Percentiles rank a stretch among this genome's conserved stretches.
phyloP scores from a whole-genome alignment of 2,888 invertebrate species.

The Subacronicta megacephala region DNA sequence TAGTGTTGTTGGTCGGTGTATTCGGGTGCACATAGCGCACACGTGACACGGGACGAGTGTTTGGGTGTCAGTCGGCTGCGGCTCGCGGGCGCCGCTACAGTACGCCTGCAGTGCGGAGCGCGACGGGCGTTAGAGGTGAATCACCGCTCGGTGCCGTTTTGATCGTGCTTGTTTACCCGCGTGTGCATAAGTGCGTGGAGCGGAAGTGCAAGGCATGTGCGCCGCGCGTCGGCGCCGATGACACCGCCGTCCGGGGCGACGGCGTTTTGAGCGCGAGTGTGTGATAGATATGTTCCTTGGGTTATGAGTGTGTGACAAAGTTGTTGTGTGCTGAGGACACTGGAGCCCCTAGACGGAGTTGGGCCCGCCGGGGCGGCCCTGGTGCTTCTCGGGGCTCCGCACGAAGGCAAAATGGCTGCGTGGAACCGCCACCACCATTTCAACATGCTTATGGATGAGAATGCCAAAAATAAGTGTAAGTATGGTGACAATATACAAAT shows the following conservation, averaged over 20 bases:
- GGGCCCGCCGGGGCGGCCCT: slow-evolving; percentile 90
- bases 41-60: slow-evolving; percentile 85
- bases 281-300: slow-evolving; percentile 84
- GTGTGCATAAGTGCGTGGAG: slow-evolving; percentile 87
- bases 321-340: slow-evolving; percentile 88
- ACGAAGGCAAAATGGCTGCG: slow-evolving; percentile 92
- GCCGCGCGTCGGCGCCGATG: slow-evolving; percentile 84
- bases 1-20: slow-evolving; percentile 74
- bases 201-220: slow-evolving; percentile 88
- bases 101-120: slow-evolving; percentile 85
- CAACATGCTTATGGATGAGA: slow-evolving; percentile 92
- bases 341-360: slow-evolving; percentile 91
- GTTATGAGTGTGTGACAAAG: slow-evolving; percentile 89
- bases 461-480: slow-evolving; percentile 92
- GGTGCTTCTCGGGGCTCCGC: slow-evolving; percentile 90
- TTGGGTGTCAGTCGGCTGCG: slow-evolving; percentile 85
- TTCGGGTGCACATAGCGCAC: slow-evolving; percentile 73
- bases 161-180: slow-evolving; percentile 87
- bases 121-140: slow-evolving; percentile 83
- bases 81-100: slow-evolving; percentile 78
- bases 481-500: slow-evolving; percentile 49
- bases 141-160: slow-evolving; percentile 84
- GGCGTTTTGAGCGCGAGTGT: slow-evolving; percentile 82
- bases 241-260: slow-evolving; percentile 81
- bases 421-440: slow-evolving; percentile 94